Percentiles rank a stretch among this genome's conserved stretches.
Evolutionary conservation across 2,113 vertebrate genomes (phyloP).

Genomic region (Ptyas mucosa): DNA sequence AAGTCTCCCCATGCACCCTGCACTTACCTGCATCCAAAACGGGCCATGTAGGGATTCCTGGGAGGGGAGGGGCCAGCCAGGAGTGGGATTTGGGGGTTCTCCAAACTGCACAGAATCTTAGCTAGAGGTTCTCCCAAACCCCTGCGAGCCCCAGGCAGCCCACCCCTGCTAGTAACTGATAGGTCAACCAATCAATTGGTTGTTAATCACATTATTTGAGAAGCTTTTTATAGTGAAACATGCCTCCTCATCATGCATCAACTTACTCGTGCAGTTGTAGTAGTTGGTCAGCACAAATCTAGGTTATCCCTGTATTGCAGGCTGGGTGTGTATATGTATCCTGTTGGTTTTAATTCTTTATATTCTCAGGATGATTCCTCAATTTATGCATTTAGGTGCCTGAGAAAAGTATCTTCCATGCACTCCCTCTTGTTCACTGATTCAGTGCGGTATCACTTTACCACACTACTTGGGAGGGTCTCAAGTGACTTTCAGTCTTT

Average conservation of each 20-base stretch:
- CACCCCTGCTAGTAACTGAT: background rate
- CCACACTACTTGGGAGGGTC: background rate
- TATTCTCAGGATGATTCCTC: background rate
- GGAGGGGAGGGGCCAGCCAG: too few species aligned
- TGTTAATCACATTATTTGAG: background rate
- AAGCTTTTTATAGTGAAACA: background rate
- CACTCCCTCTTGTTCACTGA: background rate
- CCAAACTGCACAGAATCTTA: too few species aligned
- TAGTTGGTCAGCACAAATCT: background rate
- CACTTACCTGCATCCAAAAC: too few species aligned
- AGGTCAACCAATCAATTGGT: background rate
- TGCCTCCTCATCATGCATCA: background rate
- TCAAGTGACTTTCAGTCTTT: background rate
- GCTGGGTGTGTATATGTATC: background rate
- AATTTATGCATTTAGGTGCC: background rate
- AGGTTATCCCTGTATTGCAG: background rate
- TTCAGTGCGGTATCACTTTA: background rate
- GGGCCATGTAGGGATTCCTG: too few species aligned
- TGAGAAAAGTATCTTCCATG: background rate
- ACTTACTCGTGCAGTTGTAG: background rate
- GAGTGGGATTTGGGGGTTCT: too few species aligned
- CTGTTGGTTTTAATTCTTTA: background rate
- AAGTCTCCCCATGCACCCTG: too few species aligned
- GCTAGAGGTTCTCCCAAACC: too few species aligned
- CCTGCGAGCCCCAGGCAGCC: too few species aligned